Evolutionary conservation across 92 coral and sea anemone species (phyloP).

Genomic region (Zoanthus sociatus): DNA sequence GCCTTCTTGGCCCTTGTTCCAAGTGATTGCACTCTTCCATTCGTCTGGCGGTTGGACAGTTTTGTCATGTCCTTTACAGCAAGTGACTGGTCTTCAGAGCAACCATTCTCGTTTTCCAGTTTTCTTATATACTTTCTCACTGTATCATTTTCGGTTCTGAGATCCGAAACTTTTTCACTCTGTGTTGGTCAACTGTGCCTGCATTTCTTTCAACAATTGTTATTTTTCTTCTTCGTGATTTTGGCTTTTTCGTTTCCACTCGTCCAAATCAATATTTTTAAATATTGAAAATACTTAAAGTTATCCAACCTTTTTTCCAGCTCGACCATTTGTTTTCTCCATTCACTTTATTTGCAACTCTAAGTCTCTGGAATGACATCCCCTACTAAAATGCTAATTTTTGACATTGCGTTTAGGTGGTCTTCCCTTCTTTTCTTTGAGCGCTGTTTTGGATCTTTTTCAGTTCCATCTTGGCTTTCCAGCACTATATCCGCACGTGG

Average conservation of each 20-base stretch:
- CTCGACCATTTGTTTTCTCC: conserved; percentile 21
- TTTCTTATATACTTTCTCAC: conserved; percentile 47
- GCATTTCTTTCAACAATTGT: conserved; percentile 51
- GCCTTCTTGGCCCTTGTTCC: conserved; percentile 62
- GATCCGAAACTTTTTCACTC: conserved; percentile 41
- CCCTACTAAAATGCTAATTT: conserved; percentile 9
- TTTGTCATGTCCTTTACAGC: conserved; percentile 29
- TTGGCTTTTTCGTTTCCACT: conserved; percentile 60
- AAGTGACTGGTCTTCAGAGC: conserved; percentile 16
- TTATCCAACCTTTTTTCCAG: conserved; percentile 52
- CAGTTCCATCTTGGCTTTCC: conserved; percentile 15
- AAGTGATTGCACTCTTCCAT: conserved; percentile 47
- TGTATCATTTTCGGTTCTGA: conserved; percentile 41
- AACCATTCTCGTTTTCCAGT: conserved; percentile 30
- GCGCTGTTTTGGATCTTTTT: conserved; percentile 20
- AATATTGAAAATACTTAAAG: too few species aligned
- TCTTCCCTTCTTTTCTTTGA: conserved; percentile 4
- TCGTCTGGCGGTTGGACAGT: conserved; percentile 50
- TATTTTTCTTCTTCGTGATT: conserved; percentile 61
- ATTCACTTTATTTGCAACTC: conserved; percentile 46
- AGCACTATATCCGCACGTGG: conserved; percentile 26
- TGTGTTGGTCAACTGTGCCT: conserved; percentile 4
- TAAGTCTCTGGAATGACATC: conserved; percentile 15
- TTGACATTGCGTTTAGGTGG: neutral
- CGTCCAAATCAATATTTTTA: conserved; percentile 60